Percentiles rank a stretch among this genome's conserved stretches.
Evolutionary conservation across 1,140 invertebrate species (phyloP).

Genomic region (Sarcophaga peregrina): DNA sequence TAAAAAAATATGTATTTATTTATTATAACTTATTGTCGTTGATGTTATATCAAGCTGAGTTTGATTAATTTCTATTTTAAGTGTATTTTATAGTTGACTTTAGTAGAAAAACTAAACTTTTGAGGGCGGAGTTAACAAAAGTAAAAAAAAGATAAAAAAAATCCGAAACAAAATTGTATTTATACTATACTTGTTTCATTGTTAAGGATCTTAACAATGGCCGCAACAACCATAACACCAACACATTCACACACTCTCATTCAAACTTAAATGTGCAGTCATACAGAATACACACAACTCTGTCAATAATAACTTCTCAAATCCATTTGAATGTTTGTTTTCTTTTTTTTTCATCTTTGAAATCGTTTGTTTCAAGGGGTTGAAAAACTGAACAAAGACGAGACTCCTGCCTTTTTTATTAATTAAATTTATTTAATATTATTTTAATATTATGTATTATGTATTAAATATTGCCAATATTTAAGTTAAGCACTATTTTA

Average conservation of each 20-base stretch:
- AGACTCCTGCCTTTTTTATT: not conserved
- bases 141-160: not conserved
- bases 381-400: not conserved
- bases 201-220: conserved; percentile 14
- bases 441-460: too few species aligned
- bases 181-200: not conserved
- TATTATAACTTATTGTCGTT: too few species aligned
- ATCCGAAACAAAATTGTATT: not conserved
- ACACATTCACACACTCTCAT: not conserved
- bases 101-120: not conserved
- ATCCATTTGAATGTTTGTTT: not conserved
- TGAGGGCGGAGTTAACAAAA: not conserved
- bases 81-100: not conserved
- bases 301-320: conserved; percentile 3
- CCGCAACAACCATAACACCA: not conserved
- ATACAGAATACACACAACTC: not conserved
- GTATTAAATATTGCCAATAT: too few species aligned
- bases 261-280: not conserved
- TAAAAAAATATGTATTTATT: too few species aligned
- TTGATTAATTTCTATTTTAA: too few species aligned
- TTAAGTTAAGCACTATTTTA: too few species aligned
- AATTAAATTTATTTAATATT: too few species aligned
- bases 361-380: not conserved
- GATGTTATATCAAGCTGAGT: too few species aligned
- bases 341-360: not conserved